A percentile compares a stretch with the other conserved stretches of the same genome.
phyloP scores from a whole-genome alignment of 2,888 invertebrate genomes.

The Cerceris rybyensis region DNA sequence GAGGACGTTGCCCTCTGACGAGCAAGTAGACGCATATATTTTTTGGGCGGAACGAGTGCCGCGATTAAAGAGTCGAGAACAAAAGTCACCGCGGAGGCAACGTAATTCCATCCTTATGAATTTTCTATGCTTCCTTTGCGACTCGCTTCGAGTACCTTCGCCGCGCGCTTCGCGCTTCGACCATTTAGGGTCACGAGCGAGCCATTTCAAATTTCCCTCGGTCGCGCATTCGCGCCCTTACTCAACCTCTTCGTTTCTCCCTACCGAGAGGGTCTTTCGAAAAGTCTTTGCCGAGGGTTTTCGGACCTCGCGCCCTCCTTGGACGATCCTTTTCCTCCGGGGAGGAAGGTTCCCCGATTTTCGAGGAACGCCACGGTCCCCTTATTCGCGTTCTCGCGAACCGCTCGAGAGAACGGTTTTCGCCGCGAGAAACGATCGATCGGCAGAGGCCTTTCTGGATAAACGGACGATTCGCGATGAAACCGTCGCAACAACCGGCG shows the following conservation, averaged over 20 bases:
- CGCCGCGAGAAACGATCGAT: too few species aligned
- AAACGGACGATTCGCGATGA: too few species aligned
- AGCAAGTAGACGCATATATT: slow-evolving; percentile 34
- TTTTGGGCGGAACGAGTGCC: slow-evolving; percentile 54
- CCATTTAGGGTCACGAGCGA: slow-evolving; percentile 6
- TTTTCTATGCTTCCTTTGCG: slow-evolving; percentile 55
- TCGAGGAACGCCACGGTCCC: too few species aligned
- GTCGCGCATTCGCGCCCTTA: slow-evolving; percentile 37
- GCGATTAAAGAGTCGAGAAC: slow-evolving; percentile 61
- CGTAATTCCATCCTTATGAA: slow-evolving; percentile 61
- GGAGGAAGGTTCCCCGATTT: too few species aligned
- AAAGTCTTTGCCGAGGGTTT: too few species aligned
- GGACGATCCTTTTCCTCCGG: too few species aligned
- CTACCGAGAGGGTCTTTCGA: too few species aligned
- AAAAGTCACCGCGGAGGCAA: slow-evolving; percentile 61
- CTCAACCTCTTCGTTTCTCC: slow-evolving; percentile 3
- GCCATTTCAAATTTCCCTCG: slow-evolving; percentile 49
- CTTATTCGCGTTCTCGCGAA: too few species aligned
- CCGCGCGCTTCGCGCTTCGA: slow-evolving; percentile 24
- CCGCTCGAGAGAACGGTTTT: too few species aligned
- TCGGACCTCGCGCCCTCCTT: too few species aligned
- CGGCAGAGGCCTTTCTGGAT: too few species aligned
- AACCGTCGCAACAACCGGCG: too few species aligned
- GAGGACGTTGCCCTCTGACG: slow-evolving; percentile 62
- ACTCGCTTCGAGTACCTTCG: slow-evolving; percentile 30